Evolutionary conservation across 2,888 invertebrate species (phyloP).

Genomic region (Ochropleura plecta): DNA sequence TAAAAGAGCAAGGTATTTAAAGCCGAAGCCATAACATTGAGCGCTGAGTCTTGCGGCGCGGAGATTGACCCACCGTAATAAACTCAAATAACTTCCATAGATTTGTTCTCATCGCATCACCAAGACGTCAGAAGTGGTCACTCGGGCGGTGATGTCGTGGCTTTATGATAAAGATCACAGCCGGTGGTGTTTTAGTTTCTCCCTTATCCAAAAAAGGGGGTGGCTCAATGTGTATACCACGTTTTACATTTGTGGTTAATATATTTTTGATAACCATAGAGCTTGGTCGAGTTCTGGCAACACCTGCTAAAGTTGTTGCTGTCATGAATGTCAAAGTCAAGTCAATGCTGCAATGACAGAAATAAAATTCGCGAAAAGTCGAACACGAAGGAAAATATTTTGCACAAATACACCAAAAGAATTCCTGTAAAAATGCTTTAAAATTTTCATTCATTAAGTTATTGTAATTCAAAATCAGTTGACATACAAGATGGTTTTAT

Average conservation of each 20-base stretch:
- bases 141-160: too few relatives aligned
- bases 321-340: not conserved
- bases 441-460: not conserved
- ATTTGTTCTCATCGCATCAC: too few relatives aligned
- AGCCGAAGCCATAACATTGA: too few relatives aligned
- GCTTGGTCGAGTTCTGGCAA: not conserved
- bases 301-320: not conserved
- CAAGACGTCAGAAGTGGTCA: too few relatives aligned
- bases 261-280: not conserved
- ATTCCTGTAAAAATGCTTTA: constrained; percentile 50
- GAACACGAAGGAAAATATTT: constrained; percentile 26
- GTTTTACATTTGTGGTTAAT: not conserved
- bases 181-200: too few relatives aligned
- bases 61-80: too few relatives aligned
- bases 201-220: too few relatives aligned
- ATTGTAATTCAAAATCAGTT: not conserved
- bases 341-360: constrained; percentile 8
- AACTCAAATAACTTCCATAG: too few relatives aligned
- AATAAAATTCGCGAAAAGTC: constrained; percentile 19
- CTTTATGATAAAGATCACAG: too few relatives aligned
- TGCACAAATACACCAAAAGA: constrained; percentile 30
- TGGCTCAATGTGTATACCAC: too few relatives aligned
- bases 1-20: too few relatives aligned
- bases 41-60: too few relatives aligned
- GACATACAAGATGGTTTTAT: constrained; percentile 73